Percentiles rank a stretch among this genome's conserved stretches.
phyloP scores from a whole-genome alignment of 2,797 vertebrate genomes.

The Lophotriccus pileatus region DNA sequence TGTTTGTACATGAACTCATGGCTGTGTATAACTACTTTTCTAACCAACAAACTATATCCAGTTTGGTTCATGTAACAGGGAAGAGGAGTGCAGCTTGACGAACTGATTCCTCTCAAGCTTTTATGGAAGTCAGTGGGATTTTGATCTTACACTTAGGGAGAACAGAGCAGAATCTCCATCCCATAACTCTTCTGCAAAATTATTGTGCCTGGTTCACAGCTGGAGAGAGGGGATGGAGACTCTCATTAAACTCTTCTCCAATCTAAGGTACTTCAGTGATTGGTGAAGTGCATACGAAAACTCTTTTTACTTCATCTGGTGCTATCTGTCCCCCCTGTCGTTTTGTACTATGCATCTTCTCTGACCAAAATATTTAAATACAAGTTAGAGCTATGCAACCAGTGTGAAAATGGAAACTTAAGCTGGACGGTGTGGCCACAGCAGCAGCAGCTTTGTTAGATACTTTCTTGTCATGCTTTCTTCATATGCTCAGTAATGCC shows the following conservation, averaged over 20 bases:
- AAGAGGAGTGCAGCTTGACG: neutral
- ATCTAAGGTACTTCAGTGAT: neutral
- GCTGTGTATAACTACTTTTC: neutral
- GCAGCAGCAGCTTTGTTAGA: neutral
- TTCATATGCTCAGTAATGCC: neutral
- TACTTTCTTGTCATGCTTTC: neutral
- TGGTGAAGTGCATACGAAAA: neutral
- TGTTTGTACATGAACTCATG: neutral
- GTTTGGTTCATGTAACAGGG: neutral
- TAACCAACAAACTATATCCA: constrained; percentile 11
- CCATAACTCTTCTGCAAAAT: neutral
- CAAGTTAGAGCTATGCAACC: neutral
- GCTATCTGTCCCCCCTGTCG: neutral
- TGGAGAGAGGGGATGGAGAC: neutral
- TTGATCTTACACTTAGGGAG: neutral
- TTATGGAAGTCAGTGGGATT: neutral
- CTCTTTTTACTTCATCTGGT: neutral
- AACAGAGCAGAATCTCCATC: neutral
- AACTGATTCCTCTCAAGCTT: neutral
- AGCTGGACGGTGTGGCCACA: neutral
- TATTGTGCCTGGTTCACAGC: neutral
- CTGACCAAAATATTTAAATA: neutral
- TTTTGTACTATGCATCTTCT: neutral
- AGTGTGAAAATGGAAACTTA: neutral
- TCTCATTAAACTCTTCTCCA: neutral